These are phyloP conservation scores for Rhamnusium bicolor DNA, from an alignment of 2,888 invertebrate genomes.

Conservation along the genomic window DNA sequence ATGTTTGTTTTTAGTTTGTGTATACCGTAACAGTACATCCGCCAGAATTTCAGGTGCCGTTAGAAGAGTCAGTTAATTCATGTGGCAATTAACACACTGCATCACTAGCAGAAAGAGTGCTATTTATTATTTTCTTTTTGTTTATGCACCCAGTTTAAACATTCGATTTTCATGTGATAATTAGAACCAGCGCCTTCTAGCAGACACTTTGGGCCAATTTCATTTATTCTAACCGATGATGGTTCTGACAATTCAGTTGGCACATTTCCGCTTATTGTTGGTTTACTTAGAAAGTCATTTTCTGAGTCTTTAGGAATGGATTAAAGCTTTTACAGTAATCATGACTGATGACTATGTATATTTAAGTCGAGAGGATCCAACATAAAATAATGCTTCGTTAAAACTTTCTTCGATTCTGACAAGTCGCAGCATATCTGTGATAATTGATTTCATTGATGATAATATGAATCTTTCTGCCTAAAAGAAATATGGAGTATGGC, in stretches of 20 bases:
- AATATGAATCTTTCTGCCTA: too few species aligned
- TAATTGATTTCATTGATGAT: too few species aligned
- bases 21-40: slow-evolving; percentile 20
- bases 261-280: background rate
- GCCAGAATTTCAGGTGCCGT: slow-evolving; percentile 14
- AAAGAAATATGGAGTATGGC: too few species aligned
- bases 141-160: background rate
- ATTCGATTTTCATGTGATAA: background rate
- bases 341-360: too few species aligned
- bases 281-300: background rate
- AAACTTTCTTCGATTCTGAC: too few species aligned
- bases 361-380: too few species aligned
- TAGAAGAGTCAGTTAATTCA: slow-evolving; percentile 7
- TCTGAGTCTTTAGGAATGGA: too few species aligned
- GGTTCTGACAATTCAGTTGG: background rate
- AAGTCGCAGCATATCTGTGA: too few species aligned
- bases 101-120: background rate
- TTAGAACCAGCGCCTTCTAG: background rate
- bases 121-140: background rate
- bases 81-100: slow-evolving; percentile 9
- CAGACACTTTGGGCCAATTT: background rate
- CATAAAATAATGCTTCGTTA: too few species aligned
- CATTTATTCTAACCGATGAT: background rate
- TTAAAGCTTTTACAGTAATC: too few species aligned
- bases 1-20: slow-evolving; percentile 16